A percentile compares a stretch with the other conserved stretches of the same genome.
Evolutionary conservation across 2,888 invertebrate genomes (phyloP).

Genomic region (Clunio marinus): DNA sequence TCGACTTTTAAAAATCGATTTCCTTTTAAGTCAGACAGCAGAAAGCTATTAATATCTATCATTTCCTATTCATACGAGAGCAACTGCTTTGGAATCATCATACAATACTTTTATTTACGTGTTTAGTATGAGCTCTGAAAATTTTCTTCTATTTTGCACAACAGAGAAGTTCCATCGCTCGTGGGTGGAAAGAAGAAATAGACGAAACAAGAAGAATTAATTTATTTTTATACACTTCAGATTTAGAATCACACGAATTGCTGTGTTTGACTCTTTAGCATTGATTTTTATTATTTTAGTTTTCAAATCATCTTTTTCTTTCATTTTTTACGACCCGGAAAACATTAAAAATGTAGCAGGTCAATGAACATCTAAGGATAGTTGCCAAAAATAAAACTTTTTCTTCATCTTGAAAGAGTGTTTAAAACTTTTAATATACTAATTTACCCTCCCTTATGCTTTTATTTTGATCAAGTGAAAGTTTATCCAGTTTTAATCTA

Average conservation of each 20-base stretch:
- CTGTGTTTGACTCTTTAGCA: too few relatives aligned
- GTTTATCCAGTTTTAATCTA: too few relatives aligned
- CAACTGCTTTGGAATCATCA: background rate
- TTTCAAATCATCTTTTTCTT: background rate
- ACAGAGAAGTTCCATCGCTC: constrained; percentile 8
- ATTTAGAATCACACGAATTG: background rate
- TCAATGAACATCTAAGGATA: background rate
- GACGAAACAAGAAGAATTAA: constrained; percentile 12
- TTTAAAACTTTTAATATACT: too few relatives aligned
- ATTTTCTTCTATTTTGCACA: constrained; percentile 21
- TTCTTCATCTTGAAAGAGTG: background rate
- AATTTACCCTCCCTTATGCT: too few relatives aligned
- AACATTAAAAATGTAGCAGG: background rate
- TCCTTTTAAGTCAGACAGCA: constrained; percentile 26
- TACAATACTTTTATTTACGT: background rate
- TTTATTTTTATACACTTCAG: constrained; percentile 26
- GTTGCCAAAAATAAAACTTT: background rate
- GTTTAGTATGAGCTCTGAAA: background rate
- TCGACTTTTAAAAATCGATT: constrained; percentile 32
- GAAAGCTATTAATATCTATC: constrained; percentile 35
- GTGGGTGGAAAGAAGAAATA: constrained; percentile 9
- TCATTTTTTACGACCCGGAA: background rate
- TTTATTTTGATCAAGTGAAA: too few relatives aligned
- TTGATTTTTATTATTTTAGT: background rate
- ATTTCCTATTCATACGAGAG: constrained; percentile 32